A percentile compares a stretch with the other conserved stretches of the same genome.
phyloP scores from a whole-genome alignment of 1,140 invertebrate genomes.

The Hyphantria cunea region DNA sequence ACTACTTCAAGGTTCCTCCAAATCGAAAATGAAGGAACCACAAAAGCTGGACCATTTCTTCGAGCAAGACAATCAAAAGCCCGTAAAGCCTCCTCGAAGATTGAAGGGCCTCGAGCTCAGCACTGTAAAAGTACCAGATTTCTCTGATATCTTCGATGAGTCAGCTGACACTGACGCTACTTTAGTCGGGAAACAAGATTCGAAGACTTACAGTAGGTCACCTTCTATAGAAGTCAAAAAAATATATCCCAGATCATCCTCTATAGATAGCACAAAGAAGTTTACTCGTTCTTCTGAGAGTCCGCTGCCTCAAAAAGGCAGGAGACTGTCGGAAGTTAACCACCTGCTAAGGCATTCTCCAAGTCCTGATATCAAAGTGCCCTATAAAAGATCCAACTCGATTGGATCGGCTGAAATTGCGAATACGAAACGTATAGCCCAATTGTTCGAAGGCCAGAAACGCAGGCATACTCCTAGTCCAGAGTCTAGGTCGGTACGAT shows the following conservation, averaged over 20 bases:
- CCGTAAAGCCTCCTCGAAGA: conserved; percentile 45
- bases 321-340: conserved; percentile 49
- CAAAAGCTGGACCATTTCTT: conserved; percentile 52
- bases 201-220: conserved; percentile 37
- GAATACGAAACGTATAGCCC: conserved; percentile 57
- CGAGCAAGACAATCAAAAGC: conserved; percentile 41
- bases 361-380: conserved; percentile 45
- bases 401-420: conserved; percentile 50
- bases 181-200: conserved; percentile 34
- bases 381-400: conserved; percentile 53
- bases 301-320: conserved; percentile 36
- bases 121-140: conserved; percentile 55
- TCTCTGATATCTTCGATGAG: conserved; percentile 52
- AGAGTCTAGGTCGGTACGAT: conserved; percentile 43
- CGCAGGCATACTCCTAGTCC: conserved; percentile 53
- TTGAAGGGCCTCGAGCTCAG: conserved; percentile 61
- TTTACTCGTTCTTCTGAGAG: conserved; percentile 26
- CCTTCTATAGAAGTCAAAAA: conserved; percentile 37
- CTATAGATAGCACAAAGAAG: conserved; percentile 39
- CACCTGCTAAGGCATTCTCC: conserved; percentile 42
- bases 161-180: conserved; percentile 58
- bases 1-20: conserved; percentile 52
- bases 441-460: conserved; percentile 59
- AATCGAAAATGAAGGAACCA: conserved; percentile 41
- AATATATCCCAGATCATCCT: conserved; percentile 38